phyloP scores from a whole-genome alignment of 2,113 vertebrate species.

The Balaenoptera acutorostrata region DNA sequence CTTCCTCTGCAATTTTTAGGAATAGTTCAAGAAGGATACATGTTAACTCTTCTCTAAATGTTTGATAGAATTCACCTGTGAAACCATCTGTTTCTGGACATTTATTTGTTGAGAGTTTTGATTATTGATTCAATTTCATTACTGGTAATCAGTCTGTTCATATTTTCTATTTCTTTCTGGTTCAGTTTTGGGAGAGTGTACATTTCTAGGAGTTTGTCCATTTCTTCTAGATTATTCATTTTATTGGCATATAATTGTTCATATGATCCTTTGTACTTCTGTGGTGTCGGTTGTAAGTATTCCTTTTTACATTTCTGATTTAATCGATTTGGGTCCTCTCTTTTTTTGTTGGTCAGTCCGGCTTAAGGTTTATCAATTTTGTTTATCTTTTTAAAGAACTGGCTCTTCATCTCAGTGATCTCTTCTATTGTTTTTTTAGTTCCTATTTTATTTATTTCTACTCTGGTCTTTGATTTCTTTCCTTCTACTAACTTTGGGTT shows the following conservation, averaged over 20 bases:
- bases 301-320: background rate
- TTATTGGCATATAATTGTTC: background rate
- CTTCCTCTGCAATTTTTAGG: background rate
- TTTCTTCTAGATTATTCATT: background rate
- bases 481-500: background rate
- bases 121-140: background rate
- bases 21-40: background rate
- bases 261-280: background rate
- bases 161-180: background rate
- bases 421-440: background rate
- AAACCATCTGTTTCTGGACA: background rate
- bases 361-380: background rate
- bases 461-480: background rate
- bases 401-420: background rate
- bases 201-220: background rate
- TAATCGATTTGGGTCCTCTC: background rate
- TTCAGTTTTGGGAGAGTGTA: background rate
- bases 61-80: background rate
- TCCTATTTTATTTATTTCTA: background rate
- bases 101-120: background rate
- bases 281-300: background rate
- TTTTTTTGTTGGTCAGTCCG: background rate
- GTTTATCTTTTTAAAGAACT: background rate
- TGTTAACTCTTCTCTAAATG: background rate
- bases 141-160: background rate